phyloP scores from a whole-genome alignment of 2,113 vertebrate genomes.

The Phyllopteryx taeniolatus region DNA sequence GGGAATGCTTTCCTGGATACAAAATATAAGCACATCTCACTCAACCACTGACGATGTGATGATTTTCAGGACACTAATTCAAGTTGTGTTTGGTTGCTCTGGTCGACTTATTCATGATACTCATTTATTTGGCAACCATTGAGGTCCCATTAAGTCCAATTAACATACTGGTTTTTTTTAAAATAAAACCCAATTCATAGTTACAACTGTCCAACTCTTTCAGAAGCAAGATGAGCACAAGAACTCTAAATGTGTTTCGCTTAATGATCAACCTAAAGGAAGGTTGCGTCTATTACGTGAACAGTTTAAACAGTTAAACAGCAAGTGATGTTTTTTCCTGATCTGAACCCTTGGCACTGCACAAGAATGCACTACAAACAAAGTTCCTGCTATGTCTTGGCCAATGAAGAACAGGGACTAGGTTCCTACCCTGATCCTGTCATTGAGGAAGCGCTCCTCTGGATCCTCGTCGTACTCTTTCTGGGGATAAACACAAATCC shows the following conservation, averaged over 20 bases:
- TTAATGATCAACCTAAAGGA: too few relatives aligned
- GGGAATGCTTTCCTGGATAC: constrained; percentile 84
- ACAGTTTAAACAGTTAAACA: not conserved
- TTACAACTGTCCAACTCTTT: not conserved
- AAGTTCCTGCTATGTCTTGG: not conserved
- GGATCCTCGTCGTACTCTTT: constrained; percentile 84
- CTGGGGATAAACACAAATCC: constrained; percentile 88
- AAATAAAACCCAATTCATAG: not conserved
- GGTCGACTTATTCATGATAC: too few relatives aligned
- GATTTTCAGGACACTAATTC: not conserved
- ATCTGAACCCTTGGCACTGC: not conserved
- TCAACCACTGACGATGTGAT: not conserved
- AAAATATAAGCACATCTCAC: not conserved
- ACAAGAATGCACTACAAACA: not conserved
- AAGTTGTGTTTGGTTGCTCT: not conserved
- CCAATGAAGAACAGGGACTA: not conserved
- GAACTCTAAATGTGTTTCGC: not conserved
- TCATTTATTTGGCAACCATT: too few relatives aligned
- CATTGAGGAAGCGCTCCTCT: constrained; percentile 80
- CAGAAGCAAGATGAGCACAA: not conserved
- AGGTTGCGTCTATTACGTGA: not conserved
- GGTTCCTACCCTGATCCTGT: constrained; percentile 84
- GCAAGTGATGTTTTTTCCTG: not conserved
- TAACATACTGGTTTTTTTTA: too few relatives aligned
- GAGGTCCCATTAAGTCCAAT: not conserved